Evolutionary conservation across 2,797 vertebrate species (phyloP).

Genomic region (Psittacula echo): DNA sequence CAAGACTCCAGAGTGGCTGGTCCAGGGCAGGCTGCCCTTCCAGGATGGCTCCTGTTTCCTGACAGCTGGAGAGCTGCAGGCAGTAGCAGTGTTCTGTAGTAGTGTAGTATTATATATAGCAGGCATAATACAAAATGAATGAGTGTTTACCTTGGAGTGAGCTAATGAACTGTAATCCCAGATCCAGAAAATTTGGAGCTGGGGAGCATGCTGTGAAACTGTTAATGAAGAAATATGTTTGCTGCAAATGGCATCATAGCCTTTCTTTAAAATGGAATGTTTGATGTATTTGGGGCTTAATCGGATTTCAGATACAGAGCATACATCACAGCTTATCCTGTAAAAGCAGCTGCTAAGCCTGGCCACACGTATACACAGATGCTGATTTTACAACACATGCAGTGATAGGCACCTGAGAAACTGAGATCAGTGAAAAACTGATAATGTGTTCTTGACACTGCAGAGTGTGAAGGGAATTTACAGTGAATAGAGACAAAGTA

Average conservation of each 20-base stretch:
- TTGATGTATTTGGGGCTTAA: slow-evolving; percentile 2
- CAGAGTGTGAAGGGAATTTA: slow-evolving; percentile 23
- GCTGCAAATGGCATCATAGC: background rate
- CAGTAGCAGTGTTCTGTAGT: background rate
- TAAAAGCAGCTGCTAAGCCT: slow-evolving; percentile 30
- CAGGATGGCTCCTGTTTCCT: background rate
- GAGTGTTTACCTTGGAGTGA: background rate
- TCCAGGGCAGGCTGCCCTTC: background rate
- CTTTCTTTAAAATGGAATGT: background rate
- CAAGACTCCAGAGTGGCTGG: background rate
- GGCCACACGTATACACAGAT: slow-evolving; percentile 1
- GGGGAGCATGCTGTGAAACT: background rate
- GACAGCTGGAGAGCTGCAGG: slow-evolving; percentile 24
- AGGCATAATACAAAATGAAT: background rate
- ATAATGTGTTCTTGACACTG: slow-evolving; percentile 39
- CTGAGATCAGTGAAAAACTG: slow-evolving; percentile 17
- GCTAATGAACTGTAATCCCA: background rate
- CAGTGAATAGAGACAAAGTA: background rate
- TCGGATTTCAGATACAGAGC: background rate
- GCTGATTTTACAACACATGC: slow-evolving; percentile 32
- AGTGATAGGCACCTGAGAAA: slow-evolving; percentile 39
- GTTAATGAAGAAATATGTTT: slow-evolving; percentile 37
- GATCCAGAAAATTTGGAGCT: background rate
- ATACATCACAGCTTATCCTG: background rate
- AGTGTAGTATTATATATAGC: background rate